Evolutionary conservation across 2,113 vertebrate species (phyloP).

Genomic region (Archocentrus centrarchus): DNA sequence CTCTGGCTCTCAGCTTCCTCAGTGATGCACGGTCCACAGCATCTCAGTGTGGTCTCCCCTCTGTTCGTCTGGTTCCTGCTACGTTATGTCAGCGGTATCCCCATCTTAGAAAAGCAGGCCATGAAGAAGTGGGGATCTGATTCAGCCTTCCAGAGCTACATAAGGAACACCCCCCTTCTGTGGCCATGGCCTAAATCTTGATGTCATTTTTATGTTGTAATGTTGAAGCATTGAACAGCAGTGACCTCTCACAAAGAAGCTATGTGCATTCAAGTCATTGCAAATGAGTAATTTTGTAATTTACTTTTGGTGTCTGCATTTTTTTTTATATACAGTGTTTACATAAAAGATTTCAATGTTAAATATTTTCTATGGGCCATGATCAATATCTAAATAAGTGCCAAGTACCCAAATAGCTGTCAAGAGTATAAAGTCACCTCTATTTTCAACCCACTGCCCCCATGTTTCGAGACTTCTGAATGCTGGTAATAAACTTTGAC

Average conservation of each 20-base stretch:
- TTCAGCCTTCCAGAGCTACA: constrained; percentile 76
- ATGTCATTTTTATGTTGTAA: background rate
- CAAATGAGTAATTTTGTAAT: background rate
- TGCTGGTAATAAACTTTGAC: background rate
- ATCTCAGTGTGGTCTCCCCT: constrained; percentile 77
- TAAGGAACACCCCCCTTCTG: constrained; percentile 81
- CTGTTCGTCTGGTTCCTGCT: constrained; percentile 85
- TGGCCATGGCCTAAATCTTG: constrained; percentile 77
- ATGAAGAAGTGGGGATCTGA: constrained; percentile 81
- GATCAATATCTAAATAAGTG: background rate
- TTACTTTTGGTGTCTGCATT: background rate
- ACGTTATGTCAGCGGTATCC: constrained; percentile 81
- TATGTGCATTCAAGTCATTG: background rate
- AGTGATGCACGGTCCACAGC: constrained; percentile 78
- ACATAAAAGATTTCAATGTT: background rate
- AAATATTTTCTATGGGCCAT: background rate
- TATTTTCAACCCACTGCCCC: background rate
- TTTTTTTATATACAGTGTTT: background rate
- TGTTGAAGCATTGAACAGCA: background rate
- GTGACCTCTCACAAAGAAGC: background rate
- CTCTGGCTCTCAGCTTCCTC: constrained; percentile 83
- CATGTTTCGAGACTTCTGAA: background rate
- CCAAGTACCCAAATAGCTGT: too few relatives aligned
- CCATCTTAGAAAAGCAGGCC: constrained; percentile 83
- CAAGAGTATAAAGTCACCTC: background rate